Evolutionary conservation across 2,888 invertebrate species (phyloP), one percentile per base, ranked within the genome.

Genomic region (Leucania comma): DNA sequence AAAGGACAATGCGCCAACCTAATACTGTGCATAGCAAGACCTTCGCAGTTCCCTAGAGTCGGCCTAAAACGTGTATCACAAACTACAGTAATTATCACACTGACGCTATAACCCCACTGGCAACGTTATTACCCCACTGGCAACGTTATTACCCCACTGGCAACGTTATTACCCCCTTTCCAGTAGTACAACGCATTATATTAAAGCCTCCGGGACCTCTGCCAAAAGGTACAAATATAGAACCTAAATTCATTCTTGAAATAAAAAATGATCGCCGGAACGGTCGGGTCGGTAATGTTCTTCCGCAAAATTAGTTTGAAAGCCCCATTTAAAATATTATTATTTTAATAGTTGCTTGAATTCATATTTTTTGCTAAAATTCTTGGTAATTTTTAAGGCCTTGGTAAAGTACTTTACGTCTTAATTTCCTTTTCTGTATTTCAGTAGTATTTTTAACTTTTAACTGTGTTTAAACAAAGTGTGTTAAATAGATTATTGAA

Each of bases 21-120:
- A n/a, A n/a, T n/a, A n/a, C n/a, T n/a, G n/a, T n/a, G n/a, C n/a
- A n/a, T n/a, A n/a, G n/a, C n/a, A n/a, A n/a, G n/a, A n/a, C n/a
- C n/a, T n/a, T n/a, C n/a, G n/a, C 26, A 26, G 61, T 32, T 65
- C 80, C 70, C 62, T 20, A 10, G 67, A 65, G 68, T 5, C 26
- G 8, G n/a, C 17, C 56, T 64, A 61, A 51, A 79, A 65, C 50
- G 54, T 60, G 65, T 35, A 54, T 70, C 58, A 56, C 62, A 68
- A 73, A 80, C 76, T 76, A 56, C 51, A 12, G 50, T 68, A 69
- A 68, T 73, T 72, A 77, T 66, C 62, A 67, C 46, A 51, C 65
- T 48, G 67, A 57, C 38, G 35, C 35, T n/a, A n/a, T n/a, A n/a
- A n/a, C n/a, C n/a, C n/a, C n/a, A n/a, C n/a, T n/a, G n/a, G n/a